Conservation (phyloP, 2,888 invertebrate species). For the Epiblema foenella region DNA sequence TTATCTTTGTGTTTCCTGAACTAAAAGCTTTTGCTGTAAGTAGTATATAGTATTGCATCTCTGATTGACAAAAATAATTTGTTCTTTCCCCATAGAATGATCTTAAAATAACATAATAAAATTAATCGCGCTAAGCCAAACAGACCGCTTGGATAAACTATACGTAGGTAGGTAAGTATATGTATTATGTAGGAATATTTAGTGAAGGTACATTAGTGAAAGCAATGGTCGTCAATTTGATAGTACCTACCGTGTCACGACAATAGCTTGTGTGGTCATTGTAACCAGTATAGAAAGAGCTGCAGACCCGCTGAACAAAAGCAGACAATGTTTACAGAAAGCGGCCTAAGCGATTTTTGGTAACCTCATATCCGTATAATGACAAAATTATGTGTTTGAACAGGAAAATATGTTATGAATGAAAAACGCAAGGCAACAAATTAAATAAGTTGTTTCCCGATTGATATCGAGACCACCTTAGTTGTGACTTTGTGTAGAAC, state of each 20-base stretch:
- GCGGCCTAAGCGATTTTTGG: conserved; percentile 1
- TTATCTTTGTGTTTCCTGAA: no score
- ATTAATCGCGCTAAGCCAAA: background rate
- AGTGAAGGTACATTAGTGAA: conserved; percentile 25
- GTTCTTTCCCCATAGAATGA: no score
- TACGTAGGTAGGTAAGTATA: background rate
- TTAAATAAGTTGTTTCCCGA: conserved; percentile 7
- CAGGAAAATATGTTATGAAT: conserved; percentile 68
- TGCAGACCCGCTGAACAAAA: background rate
- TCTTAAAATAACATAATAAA: no score
- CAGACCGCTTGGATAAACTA: background rate
- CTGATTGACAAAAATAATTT: no score
- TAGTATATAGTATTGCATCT: no score
- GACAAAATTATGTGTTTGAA: conserved; percentile 68
- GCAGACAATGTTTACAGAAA: no score
- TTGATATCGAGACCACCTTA: conserved; percentile 33
- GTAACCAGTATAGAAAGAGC: conserved; percentile 49
- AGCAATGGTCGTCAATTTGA: conserved; percentile 29
- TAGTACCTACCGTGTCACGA: conserved; percentile 55
- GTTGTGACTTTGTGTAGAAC: background rate
- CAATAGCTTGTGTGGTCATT: conserved; percentile 66
- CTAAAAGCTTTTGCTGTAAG: no score
- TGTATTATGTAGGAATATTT: background rate
- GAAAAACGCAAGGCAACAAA: conserved; percentile 51
- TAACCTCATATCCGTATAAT: conserved; percentile 38